Evolutionary conservation across 2,113 vertebrate species (phyloP).

Genomic region (Dissostichus mawsoni): DNA sequence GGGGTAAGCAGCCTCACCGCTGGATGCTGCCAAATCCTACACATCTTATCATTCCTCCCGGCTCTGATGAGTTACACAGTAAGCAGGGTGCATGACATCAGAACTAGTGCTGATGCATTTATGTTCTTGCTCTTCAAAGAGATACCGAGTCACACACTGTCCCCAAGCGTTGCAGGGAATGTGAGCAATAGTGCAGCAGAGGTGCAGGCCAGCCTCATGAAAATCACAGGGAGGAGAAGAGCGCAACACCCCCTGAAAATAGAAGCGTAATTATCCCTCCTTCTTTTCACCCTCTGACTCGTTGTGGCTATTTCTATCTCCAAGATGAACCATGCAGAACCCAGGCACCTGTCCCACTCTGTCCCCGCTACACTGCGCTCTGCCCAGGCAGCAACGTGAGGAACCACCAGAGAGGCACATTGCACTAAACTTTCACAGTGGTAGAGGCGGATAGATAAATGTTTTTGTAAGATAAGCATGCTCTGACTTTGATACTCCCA

Average conservation of each 20-base stretch:
- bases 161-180: conserved; percentile 42
- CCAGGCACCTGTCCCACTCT: conserved; percentile 77
- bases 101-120: background rate
- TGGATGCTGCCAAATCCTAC: too few species aligned
- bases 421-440: background rate
- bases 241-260: conserved; percentile 65
- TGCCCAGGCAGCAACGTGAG: background rate
- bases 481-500: background rate
- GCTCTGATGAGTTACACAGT: background rate
- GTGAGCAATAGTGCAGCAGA: conserved; percentile 44
- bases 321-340: conserved; percentile 45
- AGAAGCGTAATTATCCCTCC: conserved; percentile 70
- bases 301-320: conserved; percentile 79
- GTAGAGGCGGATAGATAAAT: background rate
- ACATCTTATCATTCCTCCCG: background rate
- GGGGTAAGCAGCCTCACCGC: too few species aligned
- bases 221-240: conserved; percentile 55
- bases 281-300: conserved; percentile 78
- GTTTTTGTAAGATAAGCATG: background rate
- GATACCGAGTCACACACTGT: conserved; percentile 16
- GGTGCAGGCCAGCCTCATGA: conserved; percentile 40
- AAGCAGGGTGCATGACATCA: background rate
- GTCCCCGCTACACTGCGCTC: conserved; percentile 33
- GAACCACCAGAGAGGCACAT: background rate
- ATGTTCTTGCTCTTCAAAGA: conserved; percentile 19